Conservation (phyloP, 2,888 invertebrate genomes). For the Drosophila picticornis region DNA sequence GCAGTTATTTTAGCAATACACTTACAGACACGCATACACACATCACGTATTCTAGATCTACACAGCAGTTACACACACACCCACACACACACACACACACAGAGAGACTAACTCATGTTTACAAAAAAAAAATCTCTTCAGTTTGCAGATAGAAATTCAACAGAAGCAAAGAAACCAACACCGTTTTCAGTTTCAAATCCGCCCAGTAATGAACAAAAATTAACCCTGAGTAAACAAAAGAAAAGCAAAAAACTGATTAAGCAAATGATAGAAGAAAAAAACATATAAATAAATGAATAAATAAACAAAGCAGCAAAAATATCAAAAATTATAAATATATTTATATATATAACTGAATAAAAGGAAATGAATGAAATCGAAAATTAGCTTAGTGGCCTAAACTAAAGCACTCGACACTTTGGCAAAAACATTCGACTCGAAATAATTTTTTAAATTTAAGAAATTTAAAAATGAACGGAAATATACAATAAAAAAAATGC, state of each 20-base stretch:
- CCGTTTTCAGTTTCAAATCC: constrained; percentile 77
- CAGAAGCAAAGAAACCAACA: constrained; percentile 49
- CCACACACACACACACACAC: background rate
- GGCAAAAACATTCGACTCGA: constrained; percentile 54
- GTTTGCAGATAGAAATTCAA: constrained; percentile 44
- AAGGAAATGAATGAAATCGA: constrained; percentile 20
- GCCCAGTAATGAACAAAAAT: constrained; percentile 58
- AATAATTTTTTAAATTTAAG: constrained; percentile 56
- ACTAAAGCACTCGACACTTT: constrained; percentile 68
- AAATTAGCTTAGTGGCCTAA: constrained; percentile 57
- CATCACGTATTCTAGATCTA: constrained; percentile 34
- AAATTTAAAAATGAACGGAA: constrained; percentile 29
- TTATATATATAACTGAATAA: constrained; percentile 36
- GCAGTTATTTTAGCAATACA: constrained; percentile 45
- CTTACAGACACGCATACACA: constrained; percentile 17
- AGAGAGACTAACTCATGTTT: background rate
- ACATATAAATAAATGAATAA: constrained; percentile 21
- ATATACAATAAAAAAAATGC: constrained; percentile 14
- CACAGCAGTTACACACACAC: constrained; percentile 10
- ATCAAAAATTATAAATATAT: constrained; percentile 66
- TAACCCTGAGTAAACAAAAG: constrained; percentile 14
- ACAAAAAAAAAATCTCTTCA: constrained; percentile 26
- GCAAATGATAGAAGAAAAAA: constrained; percentile 52
- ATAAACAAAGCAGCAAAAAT: constrained; percentile 69
- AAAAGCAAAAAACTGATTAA: constrained; percentile 30